Conservation (phyloP, 1,140 invertebrate species). For the Mylabris phalerata region DNA sequence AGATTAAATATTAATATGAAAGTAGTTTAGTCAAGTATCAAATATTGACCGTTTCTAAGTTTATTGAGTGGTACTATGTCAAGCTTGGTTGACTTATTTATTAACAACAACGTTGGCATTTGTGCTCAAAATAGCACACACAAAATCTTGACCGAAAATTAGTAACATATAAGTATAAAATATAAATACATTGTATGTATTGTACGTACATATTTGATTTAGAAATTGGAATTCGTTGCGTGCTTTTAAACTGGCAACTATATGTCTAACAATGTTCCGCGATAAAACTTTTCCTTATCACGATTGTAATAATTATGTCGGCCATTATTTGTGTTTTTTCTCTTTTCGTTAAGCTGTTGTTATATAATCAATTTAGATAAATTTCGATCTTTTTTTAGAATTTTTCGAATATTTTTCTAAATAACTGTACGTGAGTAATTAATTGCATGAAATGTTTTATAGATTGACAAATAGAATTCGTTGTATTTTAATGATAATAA, state of each 20-base stretch:
- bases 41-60: conserved; percentile 10
- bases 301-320: conserved; percentile 16
- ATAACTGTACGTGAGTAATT: too few species aligned
- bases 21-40: conserved; percentile 9
- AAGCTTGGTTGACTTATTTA: conserved; percentile 8
- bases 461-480: too few species aligned
- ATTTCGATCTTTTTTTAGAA: too few species aligned
- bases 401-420: too few species aligned
- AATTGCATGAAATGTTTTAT: too few species aligned
- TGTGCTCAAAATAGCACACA: conserved; percentile 6
- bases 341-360: neutral
- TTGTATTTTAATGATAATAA: too few species aligned
- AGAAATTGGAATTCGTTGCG: conserved; percentile 2
- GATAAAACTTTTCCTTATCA: conserved; percentile 17
- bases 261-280: conserved; percentile 20
- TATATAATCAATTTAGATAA: too few species aligned
- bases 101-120: conserved; percentile 9
- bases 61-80: conserved; percentile 11
- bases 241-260: conserved; percentile 11
- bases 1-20: conserved; percentile 9
- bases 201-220: too few species aligned
- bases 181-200: too few species aligned
- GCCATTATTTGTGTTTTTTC: conserved; percentile 8
- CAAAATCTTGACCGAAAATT: too few species aligned
- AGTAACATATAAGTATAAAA: too few species aligned